phyloP scores from a whole-genome alignment of 2,797 vertebrate genomes.

The Tympanoctomys barrerae region DNA sequence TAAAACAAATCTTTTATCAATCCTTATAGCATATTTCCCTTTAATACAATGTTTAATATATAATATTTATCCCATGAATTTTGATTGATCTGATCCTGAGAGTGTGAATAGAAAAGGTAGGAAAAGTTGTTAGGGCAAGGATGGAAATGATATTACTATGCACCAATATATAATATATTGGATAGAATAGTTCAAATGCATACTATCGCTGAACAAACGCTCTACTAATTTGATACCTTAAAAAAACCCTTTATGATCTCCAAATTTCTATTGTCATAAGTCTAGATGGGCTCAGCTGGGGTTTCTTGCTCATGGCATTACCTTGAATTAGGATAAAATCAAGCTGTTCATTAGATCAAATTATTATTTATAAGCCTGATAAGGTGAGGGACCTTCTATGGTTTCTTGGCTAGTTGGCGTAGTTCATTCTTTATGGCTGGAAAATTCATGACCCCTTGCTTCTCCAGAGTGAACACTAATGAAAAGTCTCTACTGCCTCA shows the following conservation, averaged over 20 bases:
- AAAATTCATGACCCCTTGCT: neutral
- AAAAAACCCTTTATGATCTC: neutral
- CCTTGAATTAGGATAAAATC: constrained; percentile 1
- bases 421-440: neutral
- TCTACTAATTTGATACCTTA: neutral
- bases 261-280: neutral
- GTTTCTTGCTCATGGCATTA: neutral
- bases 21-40: neutral
- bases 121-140: neutral
- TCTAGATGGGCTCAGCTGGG: neutral
- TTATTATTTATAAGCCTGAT: neutral
- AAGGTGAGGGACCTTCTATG: neutral
- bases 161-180: neutral
- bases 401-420: neutral
- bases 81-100: neutral
- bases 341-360: neutral
- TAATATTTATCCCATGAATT: neutral
- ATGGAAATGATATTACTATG: neutral
- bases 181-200: neutral
- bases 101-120: neutral
- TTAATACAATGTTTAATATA: neutral
- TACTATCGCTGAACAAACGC: neutral
- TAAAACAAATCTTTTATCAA: neutral
- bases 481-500: neutral
- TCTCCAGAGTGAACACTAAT: neutral